A percentile compares a stretch with the other conserved stretches of the same genome.
These are phyloP conservation scores for Xestia rhomboidea DNA, from an alignment of 2,888 invertebrate genomes.

Conservation along the genomic window DNA sequence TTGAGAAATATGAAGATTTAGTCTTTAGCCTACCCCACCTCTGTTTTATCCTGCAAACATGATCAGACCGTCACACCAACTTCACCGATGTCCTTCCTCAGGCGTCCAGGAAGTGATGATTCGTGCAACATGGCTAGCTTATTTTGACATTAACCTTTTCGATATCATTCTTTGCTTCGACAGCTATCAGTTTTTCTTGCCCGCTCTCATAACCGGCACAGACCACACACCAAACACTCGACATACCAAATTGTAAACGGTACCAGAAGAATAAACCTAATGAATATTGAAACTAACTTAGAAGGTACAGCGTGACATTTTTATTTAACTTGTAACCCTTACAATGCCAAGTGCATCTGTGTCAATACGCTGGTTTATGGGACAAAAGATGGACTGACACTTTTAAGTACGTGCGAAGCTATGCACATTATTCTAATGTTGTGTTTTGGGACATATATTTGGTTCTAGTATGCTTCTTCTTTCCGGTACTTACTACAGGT, in stretches of 20 bases:
- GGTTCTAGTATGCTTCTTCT: not conserved
- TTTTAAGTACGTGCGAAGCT: slow-evolving; percentile 23
- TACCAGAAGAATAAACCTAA: slow-evolving; percentile 68
- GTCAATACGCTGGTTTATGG: slow-evolving; percentile 73
- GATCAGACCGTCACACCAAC: not conserved
- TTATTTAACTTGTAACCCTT: slow-evolving; percentile 78
- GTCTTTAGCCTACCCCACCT: too few relatives aligned
- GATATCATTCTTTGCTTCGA: not conserved
- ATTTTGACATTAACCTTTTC: not conserved
- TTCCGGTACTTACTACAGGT: not conserved
- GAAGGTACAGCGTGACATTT: slow-evolving; percentile 75
- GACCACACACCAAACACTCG: slow-evolving; percentile 51
- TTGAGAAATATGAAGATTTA: too few relatives aligned
- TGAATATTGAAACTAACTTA: slow-evolving; percentile 77
- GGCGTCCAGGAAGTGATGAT: not conserved
- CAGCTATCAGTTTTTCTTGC: too few relatives aligned
- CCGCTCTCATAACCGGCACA: not conserved
- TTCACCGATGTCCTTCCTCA: not conserved
- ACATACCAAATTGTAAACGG: slow-evolving; percentile 80
- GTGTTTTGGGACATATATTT: slow-evolving; percentile 17
- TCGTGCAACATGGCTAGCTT: not conserved
- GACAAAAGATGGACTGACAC: slow-evolving; percentile 55
- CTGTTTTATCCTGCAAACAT: not conserved
- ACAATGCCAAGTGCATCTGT: slow-evolving; percentile 79
- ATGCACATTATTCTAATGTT: slow-evolving; percentile 23